phyloP scores from a whole-genome alignment of 2,888 invertebrate species.

The Eugnorisma glareosa region DNA sequence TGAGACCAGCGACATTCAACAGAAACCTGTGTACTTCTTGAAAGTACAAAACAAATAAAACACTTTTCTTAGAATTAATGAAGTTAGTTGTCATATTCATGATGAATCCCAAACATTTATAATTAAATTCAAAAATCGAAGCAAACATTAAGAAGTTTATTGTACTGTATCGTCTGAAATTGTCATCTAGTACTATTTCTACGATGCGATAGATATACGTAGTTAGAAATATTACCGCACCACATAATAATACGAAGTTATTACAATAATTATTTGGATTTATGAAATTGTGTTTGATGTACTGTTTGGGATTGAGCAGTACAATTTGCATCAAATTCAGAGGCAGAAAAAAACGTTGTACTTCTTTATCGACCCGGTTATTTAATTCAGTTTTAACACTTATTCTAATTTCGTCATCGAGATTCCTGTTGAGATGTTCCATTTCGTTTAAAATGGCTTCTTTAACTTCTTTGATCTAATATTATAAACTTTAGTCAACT shows the following conservation, averaged over 20 bases:
- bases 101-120: not conserved
- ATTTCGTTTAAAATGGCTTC: not conserved
- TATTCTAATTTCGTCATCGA: not conserved
- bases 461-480: not conserved
- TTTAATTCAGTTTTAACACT: not conserved
- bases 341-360: not conserved
- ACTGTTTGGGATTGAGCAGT: not conserved
- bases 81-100: not conserved
- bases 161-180: not conserved
- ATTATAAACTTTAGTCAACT: not conserved
- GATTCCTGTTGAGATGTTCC: not conserved
- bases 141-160: not conserved
- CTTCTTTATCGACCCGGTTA: not conserved
- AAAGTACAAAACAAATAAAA: constrained; percentile 5
- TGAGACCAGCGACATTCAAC: not conserved
- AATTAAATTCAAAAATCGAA: not conserved
- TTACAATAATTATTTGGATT: not conserved
- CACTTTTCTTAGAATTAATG: not conserved
- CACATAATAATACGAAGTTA: not conserved
- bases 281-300: not conserved
- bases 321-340: not conserved
- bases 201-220: not conserved
- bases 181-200: not conserved
- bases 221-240: not conserved
- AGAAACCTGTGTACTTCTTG: constrained; percentile 4